Percentiles rank a stretch among this genome's conserved stretches.
Conservation (phyloP, 2,888 invertebrate species). For the Cephonodes hylas region DNA sequence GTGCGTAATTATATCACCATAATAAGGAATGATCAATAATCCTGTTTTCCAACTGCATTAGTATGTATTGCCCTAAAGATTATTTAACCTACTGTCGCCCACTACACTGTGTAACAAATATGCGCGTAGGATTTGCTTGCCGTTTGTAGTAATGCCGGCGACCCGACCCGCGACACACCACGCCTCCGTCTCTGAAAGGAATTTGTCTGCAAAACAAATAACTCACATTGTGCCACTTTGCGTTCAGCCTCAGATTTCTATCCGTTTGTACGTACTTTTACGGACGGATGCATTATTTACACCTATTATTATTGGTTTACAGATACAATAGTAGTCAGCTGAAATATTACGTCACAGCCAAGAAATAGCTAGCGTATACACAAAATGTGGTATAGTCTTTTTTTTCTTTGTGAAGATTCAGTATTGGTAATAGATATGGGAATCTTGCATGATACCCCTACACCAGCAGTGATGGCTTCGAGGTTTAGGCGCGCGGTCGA, state of each 20-base stretch:
- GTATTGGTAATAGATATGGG: too few relatives aligned
- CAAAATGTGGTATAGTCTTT: too few relatives aligned
- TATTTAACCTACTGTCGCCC: background rate
- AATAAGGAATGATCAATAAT: too few relatives aligned
- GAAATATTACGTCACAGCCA: too few relatives aligned
- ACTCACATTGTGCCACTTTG: background rate
- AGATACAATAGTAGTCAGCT: too few relatives aligned
- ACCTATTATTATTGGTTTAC: background rate
- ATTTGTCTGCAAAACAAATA: slow-evolving; percentile 9
- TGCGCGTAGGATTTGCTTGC: background rate
- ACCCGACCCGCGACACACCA: background rate
- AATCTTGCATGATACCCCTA: too few relatives aligned
- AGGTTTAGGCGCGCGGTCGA: too few relatives aligned
- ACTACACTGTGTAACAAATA: background rate
- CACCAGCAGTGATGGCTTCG: too few relatives aligned
- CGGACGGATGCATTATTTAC: background rate
- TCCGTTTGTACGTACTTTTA: background rate
- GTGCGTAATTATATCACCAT: too few relatives aligned
- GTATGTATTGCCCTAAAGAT: background rate
- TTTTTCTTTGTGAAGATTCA: too few relatives aligned
- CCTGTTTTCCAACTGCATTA: too few relatives aligned
- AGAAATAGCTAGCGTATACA: too few relatives aligned
- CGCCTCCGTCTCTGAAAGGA: background rate
- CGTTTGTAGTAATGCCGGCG: background rate
- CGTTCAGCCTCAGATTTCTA: background rate